These are phyloP conservation scores for Hypolimnas misippus DNA, from an alignment of 2,888 invertebrate genomes.

Conservation along the genomic window DNA sequence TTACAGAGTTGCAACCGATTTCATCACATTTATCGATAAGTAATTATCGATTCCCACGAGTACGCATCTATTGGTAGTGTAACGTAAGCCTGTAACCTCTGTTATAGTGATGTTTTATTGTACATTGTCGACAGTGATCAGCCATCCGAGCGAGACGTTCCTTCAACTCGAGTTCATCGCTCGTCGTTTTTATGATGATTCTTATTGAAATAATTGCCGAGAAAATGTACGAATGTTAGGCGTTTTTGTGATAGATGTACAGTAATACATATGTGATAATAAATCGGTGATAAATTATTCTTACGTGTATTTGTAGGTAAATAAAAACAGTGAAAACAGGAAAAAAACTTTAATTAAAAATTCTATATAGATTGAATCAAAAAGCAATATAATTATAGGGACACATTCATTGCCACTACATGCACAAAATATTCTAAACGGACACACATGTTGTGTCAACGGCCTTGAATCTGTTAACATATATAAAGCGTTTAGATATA, in stretches of 20 bases:
- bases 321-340: background rate
- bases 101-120: slow-evolving; percentile 23
- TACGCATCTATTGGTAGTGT: slow-evolving; percentile 18
- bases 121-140: slow-evolving; percentile 51
- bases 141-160: slow-evolving; percentile 74
- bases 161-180: slow-evolving; percentile 77
- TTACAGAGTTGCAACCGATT: slow-evolving; percentile 18
- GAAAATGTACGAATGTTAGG: slow-evolving; percentile 25
- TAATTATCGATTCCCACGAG: slow-evolving; percentile 31
- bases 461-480: too few relatives aligned
- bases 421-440: too few relatives aligned
- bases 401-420: too few relatives aligned
- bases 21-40: slow-evolving; percentile 17
- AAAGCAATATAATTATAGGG: too few relatives aligned
- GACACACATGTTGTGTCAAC: too few relatives aligned
- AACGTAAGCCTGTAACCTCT: slow-evolving; percentile 14
- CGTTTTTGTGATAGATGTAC: background rate
- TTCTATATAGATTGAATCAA: too few relatives aligned
- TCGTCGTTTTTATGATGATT: slow-evolving; percentile 54
- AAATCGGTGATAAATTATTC: background rate
- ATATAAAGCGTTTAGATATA: too few relatives aligned
- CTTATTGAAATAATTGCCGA: slow-evolving; percentile 35
- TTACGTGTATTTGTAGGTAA: background rate
- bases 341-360: too few relatives aligned
- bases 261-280: background rate